Base-by-base conservation (phyloP, 2,797 vertebrate species). In the Sphenodon punctatus region DNA sequence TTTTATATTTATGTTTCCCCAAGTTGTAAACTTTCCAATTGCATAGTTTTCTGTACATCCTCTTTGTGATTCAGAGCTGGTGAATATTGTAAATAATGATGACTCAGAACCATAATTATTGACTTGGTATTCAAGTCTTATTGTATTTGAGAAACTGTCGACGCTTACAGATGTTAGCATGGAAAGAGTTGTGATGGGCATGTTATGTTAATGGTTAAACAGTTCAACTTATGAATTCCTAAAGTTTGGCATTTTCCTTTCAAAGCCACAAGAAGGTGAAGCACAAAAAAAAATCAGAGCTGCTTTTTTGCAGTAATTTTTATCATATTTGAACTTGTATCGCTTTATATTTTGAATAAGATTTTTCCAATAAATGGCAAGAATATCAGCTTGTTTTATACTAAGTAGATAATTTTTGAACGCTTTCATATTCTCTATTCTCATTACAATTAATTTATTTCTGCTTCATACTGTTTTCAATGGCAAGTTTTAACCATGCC, bases 301-400 rank as follows among this genome's bases (percentile, higher is more conserved):
- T 84, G 82, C 92, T 91, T 88, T 90, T 90, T 88, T 91, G 91
- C 89, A 91, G 94, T 86, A 84, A 82, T 92, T 95, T 94, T 93
- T 94, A 95, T 87, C n/a, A 27, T 94, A 91, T 91, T 89, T 92
- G 91, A 94, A 91, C 92, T 93, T 95, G 89, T 94, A 93, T 95
- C 91, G 92, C 89, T 87, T 93, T 93, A 88, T 95, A 93, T 95
- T 95, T 95, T 96, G 89, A 94, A 94, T 92, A 95, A 93, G 78
- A 75, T 94, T 95, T 95, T 89, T 93, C 84, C 94, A 95, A 95
- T 96, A 95, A 95, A 94, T 79, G 36, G 78, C 38, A 87, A 82
- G 86, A 83, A 81, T 70, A 78, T 58, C 82, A 93, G 67, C 55
- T 67, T 55, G 49, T 60, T 30, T 87, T 41, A 36, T 67, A 60